Base-by-base conservation (phyloP, 2,113 vertebrate genomes). In the Scytalopus superciliaris region DNA sequence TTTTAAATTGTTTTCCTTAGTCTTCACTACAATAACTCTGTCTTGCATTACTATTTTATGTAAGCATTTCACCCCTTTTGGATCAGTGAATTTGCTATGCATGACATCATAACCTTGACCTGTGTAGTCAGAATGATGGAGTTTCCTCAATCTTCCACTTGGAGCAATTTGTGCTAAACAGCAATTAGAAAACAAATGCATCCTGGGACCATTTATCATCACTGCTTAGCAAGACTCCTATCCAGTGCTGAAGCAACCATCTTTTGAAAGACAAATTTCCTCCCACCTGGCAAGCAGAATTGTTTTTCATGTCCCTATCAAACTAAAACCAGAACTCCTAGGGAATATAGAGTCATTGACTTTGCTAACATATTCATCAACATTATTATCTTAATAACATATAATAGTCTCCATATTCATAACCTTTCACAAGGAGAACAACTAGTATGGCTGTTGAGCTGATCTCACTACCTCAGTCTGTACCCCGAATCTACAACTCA, bases 361-460 rank as follows among this genome's bases (percentile, higher is more conserved):
- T 94, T 76, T 3, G 5, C n/a, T 87, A 64, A 57, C 56, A 47
- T 40, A 83, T 25, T 85, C 89, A 85, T 70, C 92, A 89, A 55
- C 27, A 22, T 92, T 62, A 95, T 95, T 94, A 93, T 63, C 92
- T 74, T 96, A 96, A 97, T 95, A 74, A 80, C 79, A 68, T 39
- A 35, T 93, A 96, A 95, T 82, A 91, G 91, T 49, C 44, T 87
- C 83, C 87, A 84, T 60, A 93, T 39, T 84, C 84, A 78, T 45
- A 90, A 77, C 40, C 73, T 92, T 74, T 76, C 40, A 60, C 47
- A 37, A 69, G 40, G 11, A 80, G 57, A 70, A 91, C 72, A 35
- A 19, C 73, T n/a, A 42, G 45, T 12, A 75, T 4, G 59, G 63
- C 73, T 88, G 21, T 16, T 42, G 35, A 67, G 57, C 72, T 68